These are phyloP conservation scores for Xiphorhynchus elegans DNA, from an alignment of 2,113 vertebrate species.

Conservation along the genomic window DNA sequence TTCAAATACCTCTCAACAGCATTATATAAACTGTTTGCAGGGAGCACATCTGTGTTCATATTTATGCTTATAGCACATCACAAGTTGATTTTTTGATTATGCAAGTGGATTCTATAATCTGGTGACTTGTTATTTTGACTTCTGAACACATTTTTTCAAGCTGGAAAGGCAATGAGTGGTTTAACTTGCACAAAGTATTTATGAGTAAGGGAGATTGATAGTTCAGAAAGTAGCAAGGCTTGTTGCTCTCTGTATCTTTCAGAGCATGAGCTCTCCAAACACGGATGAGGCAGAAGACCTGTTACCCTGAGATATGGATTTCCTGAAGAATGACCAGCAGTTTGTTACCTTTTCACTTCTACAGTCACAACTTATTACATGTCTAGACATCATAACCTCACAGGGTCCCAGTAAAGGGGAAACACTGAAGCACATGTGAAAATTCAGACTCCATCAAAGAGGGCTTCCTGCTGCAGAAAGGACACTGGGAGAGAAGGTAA, in stretches of 20 bases:
- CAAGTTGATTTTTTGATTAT: neutral
- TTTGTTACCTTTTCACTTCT: neutral
- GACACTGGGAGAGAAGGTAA: neutral
- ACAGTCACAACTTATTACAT: neutral
- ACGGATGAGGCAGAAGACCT: fast-evolving
- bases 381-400: neutral
- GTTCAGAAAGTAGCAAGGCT: neutral
- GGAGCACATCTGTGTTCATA: neutral
- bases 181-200: neutral
- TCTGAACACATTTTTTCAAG: neutral
- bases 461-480: neutral
- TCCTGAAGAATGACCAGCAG: neutral
- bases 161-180: neutral
- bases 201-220: neutral
- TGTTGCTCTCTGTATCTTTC: neutral
- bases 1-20: neutral
- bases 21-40: neutral
- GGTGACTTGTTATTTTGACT: neutral
- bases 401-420: neutral
- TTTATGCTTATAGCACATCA: neutral
- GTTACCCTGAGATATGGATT: neutral
- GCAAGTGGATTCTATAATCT: neutral
- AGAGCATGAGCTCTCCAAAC: neutral
- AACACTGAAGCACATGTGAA: neutral
- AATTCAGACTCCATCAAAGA: neutral